Conservation (phyloP, 2,113 vertebrate species). For the Vidua macroura region DNA sequence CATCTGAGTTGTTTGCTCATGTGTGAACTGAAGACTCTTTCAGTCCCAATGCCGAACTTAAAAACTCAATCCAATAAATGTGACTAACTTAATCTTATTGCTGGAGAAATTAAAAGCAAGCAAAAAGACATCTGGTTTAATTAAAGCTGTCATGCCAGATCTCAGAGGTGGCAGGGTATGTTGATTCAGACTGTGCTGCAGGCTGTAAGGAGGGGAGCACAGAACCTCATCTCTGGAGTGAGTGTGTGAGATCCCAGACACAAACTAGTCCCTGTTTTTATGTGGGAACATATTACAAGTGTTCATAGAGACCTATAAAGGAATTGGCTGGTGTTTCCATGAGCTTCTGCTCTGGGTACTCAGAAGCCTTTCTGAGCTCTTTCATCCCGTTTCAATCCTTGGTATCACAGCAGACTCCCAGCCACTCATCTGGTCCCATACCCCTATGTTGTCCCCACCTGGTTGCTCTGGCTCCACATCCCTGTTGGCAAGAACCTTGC, state of each 20-base stretch:
- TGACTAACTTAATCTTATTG: slow-evolving; percentile 52
- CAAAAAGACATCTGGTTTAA: slow-evolving; percentile 51
- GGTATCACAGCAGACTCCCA: background rate
- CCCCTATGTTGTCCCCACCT: background rate
- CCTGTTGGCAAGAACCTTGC: background rate
- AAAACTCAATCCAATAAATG: slow-evolving; percentile 55
- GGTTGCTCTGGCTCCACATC: background rate
- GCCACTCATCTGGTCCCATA: background rate
- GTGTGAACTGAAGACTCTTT: slow-evolving; percentile 7
- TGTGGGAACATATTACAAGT: background rate
- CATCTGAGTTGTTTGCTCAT: slow-evolving; percentile 68
- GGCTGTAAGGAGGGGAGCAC: background rate
- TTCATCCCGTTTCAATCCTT: fast-evolving
- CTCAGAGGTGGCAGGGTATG: background rate
- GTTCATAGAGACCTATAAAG: background rate
- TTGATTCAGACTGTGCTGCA: background rate
- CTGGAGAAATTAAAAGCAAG: slow-evolving; percentile 69
- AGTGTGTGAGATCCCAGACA: background rate
- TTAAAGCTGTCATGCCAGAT: slow-evolving; percentile 28
- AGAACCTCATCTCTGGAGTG: background rate
- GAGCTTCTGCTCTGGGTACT: background rate
- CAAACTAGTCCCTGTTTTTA: background rate
- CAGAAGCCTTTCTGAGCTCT: background rate
- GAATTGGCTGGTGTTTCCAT: background rate
- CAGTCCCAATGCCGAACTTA: background rate